Conservation (phyloP, 2,797 vertebrate species). For the Xiphorhynchus erythropygius region DNA sequence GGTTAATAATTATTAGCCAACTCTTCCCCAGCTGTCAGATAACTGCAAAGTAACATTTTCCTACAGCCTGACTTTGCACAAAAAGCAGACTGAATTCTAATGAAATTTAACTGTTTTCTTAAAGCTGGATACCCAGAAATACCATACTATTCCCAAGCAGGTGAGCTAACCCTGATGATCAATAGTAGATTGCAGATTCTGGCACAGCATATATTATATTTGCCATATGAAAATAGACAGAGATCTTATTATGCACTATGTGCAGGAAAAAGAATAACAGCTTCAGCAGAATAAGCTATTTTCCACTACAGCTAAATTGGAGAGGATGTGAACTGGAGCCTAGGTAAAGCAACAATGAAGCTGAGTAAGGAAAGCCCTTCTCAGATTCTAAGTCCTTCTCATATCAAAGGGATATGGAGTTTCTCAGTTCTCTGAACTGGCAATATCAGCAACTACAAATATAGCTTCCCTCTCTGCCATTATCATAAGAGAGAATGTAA, state of each 20-base stretch:
- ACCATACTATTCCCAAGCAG: neutral
- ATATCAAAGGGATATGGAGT: neutral
- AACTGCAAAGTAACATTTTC: conserved; percentile 12
- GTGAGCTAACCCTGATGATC: neutral
- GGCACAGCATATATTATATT: neutral
- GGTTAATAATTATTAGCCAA: conserved; percentile 53
- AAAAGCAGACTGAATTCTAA: conserved; percentile 23
- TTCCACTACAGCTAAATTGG: neutral
- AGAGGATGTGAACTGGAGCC: neutral
- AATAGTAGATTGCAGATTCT: neutral
- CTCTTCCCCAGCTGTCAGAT: conserved; percentile 24
- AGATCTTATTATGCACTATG: neutral
- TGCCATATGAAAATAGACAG: neutral
- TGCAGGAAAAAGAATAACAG: neutral
- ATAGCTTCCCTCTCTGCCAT: neutral
- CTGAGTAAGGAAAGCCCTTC: neutral
- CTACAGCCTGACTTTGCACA: neutral
- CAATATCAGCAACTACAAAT: neutral
- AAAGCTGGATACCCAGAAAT: neutral
- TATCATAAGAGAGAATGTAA: neutral
- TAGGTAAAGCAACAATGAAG: neutral
- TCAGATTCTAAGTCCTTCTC: neutral
- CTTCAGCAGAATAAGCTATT: neutral
- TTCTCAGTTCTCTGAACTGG: neutral
- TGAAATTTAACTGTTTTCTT: neutral